Percentiles rank a stretch among this genome's conserved stretches.
Evolutionary conservation across 1,140 invertebrate genomes (phyloP).

Genomic region (Copidosoma floridanum): DNA sequence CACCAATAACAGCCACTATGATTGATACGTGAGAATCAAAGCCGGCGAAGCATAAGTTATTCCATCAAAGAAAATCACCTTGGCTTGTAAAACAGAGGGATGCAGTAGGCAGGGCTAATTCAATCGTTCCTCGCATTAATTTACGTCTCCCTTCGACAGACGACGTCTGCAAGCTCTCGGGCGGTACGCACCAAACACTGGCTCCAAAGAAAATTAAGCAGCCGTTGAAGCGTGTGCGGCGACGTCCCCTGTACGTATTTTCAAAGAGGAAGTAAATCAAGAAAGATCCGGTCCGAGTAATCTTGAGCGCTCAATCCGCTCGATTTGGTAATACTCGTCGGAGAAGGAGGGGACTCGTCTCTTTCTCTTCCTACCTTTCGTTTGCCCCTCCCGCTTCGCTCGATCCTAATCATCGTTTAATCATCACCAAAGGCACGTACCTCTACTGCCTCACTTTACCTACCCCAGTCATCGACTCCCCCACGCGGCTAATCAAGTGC

Average conservation of each 20-base stretch:
- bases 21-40: too few species aligned
- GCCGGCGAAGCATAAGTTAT: neutral
- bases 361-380: neutral
- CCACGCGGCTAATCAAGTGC: too few species aligned
- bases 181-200: too few species aligned
- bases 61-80: neutral
- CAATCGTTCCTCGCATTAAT: conserved; percentile 9
- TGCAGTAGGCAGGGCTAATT: too few species aligned
- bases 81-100: too few species aligned
- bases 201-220: neutral
- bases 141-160: neutral
- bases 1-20: too few species aligned
- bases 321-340: neutral
- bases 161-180: neutral
- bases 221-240: too few species aligned
- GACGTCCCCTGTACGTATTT: neutral
- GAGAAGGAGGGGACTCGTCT: too few species aligned
- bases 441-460: too few species aligned
- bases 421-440: too few species aligned
- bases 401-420: neutral
- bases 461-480: too few species aligned
- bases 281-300: neutral
- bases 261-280: neutral
- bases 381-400: neutral
- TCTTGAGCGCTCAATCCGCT: neutral